Conservation (phyloP, 2,888 invertebrate species). For the Quadriops clusia region DNA sequence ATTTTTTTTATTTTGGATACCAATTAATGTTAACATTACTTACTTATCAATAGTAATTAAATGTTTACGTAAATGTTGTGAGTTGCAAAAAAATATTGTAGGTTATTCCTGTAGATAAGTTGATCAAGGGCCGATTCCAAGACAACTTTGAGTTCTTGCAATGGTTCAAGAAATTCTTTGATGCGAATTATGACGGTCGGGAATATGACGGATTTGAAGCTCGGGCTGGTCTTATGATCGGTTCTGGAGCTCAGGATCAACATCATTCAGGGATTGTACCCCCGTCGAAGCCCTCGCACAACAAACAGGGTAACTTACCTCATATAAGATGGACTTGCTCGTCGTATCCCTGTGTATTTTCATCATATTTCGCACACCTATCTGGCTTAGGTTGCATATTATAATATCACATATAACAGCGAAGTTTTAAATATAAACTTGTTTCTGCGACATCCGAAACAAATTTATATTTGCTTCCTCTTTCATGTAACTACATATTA, state of each 20-base stretch:
- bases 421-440: no score
- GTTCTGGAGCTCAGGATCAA: conserved; percentile 41
- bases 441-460: no score
- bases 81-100: conserved; percentile 37
- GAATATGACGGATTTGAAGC: conserved; percentile 90
- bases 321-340: no score
- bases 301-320: conserved; percentile 27
- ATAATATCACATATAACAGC: no score
- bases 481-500: no score
- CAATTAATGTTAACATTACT: no score
- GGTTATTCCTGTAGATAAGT: conserved; percentile 98
- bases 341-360: conserved; percentile 5
- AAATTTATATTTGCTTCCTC: no score
- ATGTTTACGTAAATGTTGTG: not conserved
- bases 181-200: conserved; percentile 97
- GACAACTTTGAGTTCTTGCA: conserved; percentile 99
- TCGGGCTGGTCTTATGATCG: conserved; percentile 71
- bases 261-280: conserved; percentile 36
- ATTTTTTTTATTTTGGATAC: no score
- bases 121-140: conserved; percentile 98
- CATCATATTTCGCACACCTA: no score
- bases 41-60: no score
- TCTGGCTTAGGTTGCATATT: no score
- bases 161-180: conserved; percentile 99
- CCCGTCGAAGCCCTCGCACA: conserved; percentile 28